These are phyloP conservation scores for Oncorhynchus clarkii DNA, from an alignment of 2,113 vertebrate species.

Conservation along the genomic window DNA sequence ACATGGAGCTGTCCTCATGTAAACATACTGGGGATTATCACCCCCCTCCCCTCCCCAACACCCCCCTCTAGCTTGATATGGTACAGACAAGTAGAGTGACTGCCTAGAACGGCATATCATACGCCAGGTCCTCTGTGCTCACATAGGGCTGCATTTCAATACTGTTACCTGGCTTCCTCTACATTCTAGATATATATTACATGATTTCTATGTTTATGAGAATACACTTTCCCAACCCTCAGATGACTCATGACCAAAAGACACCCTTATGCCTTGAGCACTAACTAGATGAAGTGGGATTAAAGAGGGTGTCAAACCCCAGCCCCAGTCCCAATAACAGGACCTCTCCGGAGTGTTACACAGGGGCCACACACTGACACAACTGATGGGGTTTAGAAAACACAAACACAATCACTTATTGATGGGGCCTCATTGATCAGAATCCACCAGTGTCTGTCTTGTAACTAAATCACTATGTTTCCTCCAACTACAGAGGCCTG, in stretches of 20 bases:
- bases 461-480: constrained; percentile 67
- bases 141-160: too few species aligned
- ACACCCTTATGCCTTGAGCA: neutral
- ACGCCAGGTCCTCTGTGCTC: too few species aligned
- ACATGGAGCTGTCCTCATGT: constrained; percentile 43
- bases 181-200: too few species aligned
- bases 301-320: neutral
- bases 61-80: neutral
- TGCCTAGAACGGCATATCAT: neutral
- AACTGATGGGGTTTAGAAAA: constrained; percentile 54
- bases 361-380: constrained; percentile 56
- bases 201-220: neutral
- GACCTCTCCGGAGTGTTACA: neutral
- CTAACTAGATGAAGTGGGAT: neutral
- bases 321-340: neutral
- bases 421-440: constrained; percentile 56
- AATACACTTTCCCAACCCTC: neutral
- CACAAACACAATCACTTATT: constrained; percentile 55
- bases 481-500: constrained; percentile 61
- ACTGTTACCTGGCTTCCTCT: too few species aligned
- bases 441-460: constrained; percentile 50
- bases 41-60: neutral
- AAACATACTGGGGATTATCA: constrained; percentile 29
- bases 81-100: neutral
- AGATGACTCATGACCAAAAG: neutral